Conservation (phyloP, 2,888 invertebrate species). For the Idaea biselata region DNA sequence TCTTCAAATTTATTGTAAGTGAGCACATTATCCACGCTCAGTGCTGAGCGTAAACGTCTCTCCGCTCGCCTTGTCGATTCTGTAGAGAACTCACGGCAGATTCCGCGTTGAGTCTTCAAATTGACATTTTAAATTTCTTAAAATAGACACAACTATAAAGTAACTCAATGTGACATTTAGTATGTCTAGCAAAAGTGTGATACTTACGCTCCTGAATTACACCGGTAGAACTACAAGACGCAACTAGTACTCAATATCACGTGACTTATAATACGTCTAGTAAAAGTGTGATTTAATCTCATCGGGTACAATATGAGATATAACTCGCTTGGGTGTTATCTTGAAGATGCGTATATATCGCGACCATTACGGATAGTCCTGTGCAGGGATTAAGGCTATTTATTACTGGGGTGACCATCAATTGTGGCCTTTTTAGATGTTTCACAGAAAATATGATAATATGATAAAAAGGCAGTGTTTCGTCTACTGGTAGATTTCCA, state of each 20-base stretch:
- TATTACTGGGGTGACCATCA: slow-evolving; percentile 31
- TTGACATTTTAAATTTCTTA: too few species aligned
- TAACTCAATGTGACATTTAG: too few species aligned
- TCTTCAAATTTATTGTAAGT: too few species aligned
- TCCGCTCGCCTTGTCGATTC: too few species aligned
- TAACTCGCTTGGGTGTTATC: slow-evolving; percentile 39
- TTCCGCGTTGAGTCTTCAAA: too few species aligned
- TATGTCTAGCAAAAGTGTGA: too few species aligned
- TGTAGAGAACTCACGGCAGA: too few species aligned
- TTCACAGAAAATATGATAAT: background rate
- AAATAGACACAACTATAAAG: too few species aligned
- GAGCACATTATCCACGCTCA: too few species aligned
- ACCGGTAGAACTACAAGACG: background rate
- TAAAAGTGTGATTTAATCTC: slow-evolving; percentile 18
- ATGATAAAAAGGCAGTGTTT: too few species aligned
- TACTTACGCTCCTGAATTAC: background rate
- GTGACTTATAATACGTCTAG: background rate
- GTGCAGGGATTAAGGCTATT: slow-evolving; percentile 37
- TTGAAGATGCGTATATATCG: slow-evolving; percentile 35
- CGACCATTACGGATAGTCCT: slow-evolving; percentile 40
- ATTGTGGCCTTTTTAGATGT: background rate
- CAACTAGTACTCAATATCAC: background rate
- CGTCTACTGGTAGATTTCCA: too few species aligned
- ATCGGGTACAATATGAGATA: slow-evolving; percentile 12
- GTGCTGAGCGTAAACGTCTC: too few species aligned